These are phyloP conservation scores for Chelon auratus DNA, from an alignment of 2,797 vertebrate genomes.

Conservation along the genomic window DNA sequence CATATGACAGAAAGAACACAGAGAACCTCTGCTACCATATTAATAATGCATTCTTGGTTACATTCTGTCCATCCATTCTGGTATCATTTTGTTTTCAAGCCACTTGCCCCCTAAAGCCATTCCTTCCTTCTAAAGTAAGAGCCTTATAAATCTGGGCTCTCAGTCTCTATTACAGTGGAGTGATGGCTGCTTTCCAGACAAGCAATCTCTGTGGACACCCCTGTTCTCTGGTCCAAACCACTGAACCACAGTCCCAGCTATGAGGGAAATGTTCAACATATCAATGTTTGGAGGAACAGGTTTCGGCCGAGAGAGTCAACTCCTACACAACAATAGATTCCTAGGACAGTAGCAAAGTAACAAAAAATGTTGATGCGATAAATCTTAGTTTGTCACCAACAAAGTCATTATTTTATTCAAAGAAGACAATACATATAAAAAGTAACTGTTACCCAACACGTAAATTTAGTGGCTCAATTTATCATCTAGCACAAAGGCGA, in stretches of 20 bases:
- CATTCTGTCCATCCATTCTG: slow-evolving; percentile 60
- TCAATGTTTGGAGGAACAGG: slow-evolving; percentile 48
- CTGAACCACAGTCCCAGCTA: slow-evolving; percentile 65
- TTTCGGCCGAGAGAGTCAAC: slow-evolving; percentile 39
- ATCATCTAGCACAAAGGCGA: slow-evolving; percentile 54
- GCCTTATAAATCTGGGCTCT: slow-evolving; percentile 73
- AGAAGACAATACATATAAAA: slow-evolving; percentile 14
- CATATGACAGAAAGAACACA: slow-evolving; percentile 45
- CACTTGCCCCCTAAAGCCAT: slow-evolving; percentile 45
- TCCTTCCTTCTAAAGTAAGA: slow-evolving; percentile 69
- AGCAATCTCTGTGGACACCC: slow-evolving; percentile 73
- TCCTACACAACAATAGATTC: slow-evolving; percentile 36
- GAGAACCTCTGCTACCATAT: slow-evolving; percentile 51
- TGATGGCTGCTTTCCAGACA: slow-evolving; percentile 79
- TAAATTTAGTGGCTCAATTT: slow-evolving; percentile 66
- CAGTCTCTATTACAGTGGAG: slow-evolving; percentile 76
- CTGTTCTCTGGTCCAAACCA: slow-evolving; percentile 67
- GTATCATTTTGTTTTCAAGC: slow-evolving; percentile 67
- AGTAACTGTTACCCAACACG: slow-evolving; percentile 26
- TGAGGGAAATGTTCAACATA: slow-evolving; percentile 62
- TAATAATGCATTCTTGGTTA: slow-evolving; percentile 72
- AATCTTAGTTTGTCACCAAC: slow-evolving; percentile 10
- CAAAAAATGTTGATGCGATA: slow-evolving; percentile 44
- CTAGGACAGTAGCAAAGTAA: slow-evolving; percentile 22
- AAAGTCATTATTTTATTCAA: slow-evolving; percentile 26